Conservation (phyloP, 1,140 invertebrate species). For the Bombus fervidus region DNA sequence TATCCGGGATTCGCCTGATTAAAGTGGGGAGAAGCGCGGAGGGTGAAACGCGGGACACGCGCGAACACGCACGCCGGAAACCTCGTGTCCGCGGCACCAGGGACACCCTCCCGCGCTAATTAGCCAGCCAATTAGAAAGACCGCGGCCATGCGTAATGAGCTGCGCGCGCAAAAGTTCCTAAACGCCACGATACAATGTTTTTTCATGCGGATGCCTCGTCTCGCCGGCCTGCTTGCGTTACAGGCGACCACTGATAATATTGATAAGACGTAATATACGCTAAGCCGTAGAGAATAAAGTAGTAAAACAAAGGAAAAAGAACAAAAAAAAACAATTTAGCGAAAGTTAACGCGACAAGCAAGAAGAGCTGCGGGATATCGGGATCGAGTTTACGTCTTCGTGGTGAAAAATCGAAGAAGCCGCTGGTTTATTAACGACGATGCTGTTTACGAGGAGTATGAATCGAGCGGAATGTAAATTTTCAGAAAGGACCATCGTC, state of each 20-base stretch:
- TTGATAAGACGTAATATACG: conserved; percentile 36
- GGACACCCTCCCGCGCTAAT: conserved; percentile 78
- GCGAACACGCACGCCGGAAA: conserved; percentile 56
- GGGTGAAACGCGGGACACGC: conserved; percentile 24
- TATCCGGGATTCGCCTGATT: neutral
- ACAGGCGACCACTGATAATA: conserved; percentile 45
- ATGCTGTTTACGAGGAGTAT: neutral
- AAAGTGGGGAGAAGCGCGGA: neutral
- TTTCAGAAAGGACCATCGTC: neutral
- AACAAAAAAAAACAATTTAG: too few relatives aligned
- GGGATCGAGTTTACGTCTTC: neutral
- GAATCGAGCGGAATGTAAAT: neutral
- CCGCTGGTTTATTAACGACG: neutral
- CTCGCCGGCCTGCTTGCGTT: conserved; percentile 44
- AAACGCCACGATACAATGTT: conserved; percentile 70
- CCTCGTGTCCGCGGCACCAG: conserved; percentile 72
- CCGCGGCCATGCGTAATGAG: conserved; percentile 79
- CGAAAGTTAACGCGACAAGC: neutral
- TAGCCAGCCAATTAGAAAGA: conserved; percentile 80
- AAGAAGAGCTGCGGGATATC: neutral
- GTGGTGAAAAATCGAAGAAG: neutral
- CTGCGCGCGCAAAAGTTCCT: conserved; percentile 83
- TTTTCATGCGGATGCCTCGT: conserved; percentile 67
- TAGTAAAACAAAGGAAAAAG: conserved; percentile 25
- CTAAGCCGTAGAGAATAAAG: conserved; percentile 32